Evolutionary conservation across 2,797 vertebrate genomes (phyloP).

Genomic region (Percopsis omiscomaycus): DNA sequence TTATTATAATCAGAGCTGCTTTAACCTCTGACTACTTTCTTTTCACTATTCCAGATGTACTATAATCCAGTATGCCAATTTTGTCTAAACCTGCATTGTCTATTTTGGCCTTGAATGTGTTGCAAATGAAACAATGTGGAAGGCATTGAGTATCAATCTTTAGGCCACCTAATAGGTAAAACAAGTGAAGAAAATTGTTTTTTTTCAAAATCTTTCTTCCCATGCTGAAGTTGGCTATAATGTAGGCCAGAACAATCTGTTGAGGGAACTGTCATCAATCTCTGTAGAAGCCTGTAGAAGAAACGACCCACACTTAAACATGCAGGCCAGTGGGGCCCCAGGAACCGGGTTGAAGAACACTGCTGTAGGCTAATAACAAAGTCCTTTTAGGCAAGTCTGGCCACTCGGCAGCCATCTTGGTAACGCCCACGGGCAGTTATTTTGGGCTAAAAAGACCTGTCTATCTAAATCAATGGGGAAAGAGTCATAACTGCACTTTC

Average conservation of each 20-base stretch:
- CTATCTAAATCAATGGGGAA: too few species aligned
- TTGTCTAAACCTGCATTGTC: neutral
- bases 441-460: too few species aligned
- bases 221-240: constrained; percentile 4
- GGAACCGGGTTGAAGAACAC: too few species aligned
- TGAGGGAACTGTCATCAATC: constrained; percentile 17
- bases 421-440: too few species aligned
- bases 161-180: constrained; percentile 22
- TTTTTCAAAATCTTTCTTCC: constrained; percentile 8
- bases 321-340: too few species aligned
- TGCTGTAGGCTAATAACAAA: neutral
- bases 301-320: too few species aligned
- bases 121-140: constrained; percentile 10
- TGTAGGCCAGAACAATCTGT: too few species aligned
- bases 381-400: too few species aligned
- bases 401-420: too few species aligned
- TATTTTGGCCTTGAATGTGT: constrained; percentile 20
- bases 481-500: too few species aligned
- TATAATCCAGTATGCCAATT: neutral
- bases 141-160: constrained; percentile 14
- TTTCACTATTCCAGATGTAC: constrained; percentile 18
- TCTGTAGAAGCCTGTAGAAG: neutral
- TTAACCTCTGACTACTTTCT: constrained; percentile 34
- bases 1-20: constrained; percentile 61
- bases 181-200: neutral